phyloP scores from a whole-genome alignment of 2,113 vertebrate genomes.

The Thamnaconus septentrionalis region DNA sequence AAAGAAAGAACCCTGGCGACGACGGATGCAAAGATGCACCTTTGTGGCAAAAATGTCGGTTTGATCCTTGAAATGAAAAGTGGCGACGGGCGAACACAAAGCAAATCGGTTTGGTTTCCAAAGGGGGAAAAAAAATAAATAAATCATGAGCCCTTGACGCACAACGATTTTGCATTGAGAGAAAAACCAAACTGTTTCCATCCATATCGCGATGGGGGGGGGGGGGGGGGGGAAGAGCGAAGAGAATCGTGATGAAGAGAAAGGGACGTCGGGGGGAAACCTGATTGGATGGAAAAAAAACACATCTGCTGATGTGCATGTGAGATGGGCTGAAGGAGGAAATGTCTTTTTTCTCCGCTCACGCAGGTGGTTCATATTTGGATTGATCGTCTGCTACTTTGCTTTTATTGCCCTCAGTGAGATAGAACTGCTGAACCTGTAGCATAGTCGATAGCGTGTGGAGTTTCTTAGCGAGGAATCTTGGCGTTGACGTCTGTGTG shows the following conservation, averaged over 20 bases:
- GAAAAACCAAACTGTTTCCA: too few relatives aligned
- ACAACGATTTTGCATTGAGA: conserved; percentile 66
- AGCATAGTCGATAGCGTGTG: conserved; percentile 32
- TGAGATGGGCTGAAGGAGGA: conserved; percentile 56
- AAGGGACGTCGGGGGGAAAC: too few relatives aligned
- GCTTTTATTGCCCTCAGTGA: conserved; percentile 67
- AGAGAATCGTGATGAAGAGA: conserved; percentile 28
- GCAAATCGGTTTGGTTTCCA: too few relatives aligned
- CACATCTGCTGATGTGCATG: conserved; percentile 60
- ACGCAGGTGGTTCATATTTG: conserved; percentile 38
- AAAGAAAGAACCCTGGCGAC: conserved; percentile 63
- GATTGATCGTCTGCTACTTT: conserved; percentile 50
- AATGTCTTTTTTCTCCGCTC: conserved; percentile 32
- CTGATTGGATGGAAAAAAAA: too few relatives aligned
- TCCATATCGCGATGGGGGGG: conserved; percentile 35
- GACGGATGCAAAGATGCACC: conserved; percentile 65
- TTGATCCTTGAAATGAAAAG: conserved; percentile 44
- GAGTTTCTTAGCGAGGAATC: conserved; percentile 55
- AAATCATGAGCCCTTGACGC: conserved; percentile 77
- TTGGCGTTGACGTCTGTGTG: conserved; percentile 57
- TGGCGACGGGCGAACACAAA: conserved; percentile 60
- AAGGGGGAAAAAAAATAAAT: too few relatives aligned
- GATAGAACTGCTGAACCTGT: conserved; percentile 52
- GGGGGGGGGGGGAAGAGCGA: too few relatives aligned
- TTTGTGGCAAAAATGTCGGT: conserved; percentile 55